Conservation (phyloP, 2,797 vertebrate species). For the Xiphorhynchus erythropygius region DNA sequence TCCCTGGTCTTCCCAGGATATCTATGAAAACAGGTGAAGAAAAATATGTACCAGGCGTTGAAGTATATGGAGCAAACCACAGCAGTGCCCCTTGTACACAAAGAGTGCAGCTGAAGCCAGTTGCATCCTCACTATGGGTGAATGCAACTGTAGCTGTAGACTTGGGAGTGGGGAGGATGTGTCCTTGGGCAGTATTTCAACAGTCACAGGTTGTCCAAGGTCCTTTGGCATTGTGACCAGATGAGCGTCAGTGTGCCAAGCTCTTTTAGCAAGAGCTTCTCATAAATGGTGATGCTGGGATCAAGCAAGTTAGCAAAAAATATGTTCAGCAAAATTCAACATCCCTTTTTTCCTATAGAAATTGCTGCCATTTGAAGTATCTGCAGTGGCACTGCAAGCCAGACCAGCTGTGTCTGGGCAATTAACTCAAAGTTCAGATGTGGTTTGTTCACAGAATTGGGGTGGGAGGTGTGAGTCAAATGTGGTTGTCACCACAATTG, state of each 20-base stretch:
- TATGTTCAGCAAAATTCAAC: neutral
- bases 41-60: neutral
- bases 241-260: neutral
- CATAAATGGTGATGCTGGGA: neutral
- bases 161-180: neutral
- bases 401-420: constrained; percentile 38
- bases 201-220: neutral
- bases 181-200: neutral
- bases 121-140: neutral
- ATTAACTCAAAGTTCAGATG: constrained; percentile 11
- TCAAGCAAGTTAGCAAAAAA: neutral
- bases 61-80: neutral
- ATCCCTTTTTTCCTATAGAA: neutral
- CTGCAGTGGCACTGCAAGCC: neutral
- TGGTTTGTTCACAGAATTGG: neutral
- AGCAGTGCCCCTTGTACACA: neutral
- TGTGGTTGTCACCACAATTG: neutral
- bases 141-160: neutral
- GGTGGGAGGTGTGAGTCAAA: neutral
- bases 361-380: neutral
- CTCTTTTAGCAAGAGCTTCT: neutral
- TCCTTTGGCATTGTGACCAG: neutral
- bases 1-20: neutral
- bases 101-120: neutral
- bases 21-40: neutral